A percentile compares a stretch with the other conserved stretches of the same genome.
phyloP scores from a whole-genome alignment of 2,888 invertebrate genomes.

The Nipponacmea schrenckii region DNA sequence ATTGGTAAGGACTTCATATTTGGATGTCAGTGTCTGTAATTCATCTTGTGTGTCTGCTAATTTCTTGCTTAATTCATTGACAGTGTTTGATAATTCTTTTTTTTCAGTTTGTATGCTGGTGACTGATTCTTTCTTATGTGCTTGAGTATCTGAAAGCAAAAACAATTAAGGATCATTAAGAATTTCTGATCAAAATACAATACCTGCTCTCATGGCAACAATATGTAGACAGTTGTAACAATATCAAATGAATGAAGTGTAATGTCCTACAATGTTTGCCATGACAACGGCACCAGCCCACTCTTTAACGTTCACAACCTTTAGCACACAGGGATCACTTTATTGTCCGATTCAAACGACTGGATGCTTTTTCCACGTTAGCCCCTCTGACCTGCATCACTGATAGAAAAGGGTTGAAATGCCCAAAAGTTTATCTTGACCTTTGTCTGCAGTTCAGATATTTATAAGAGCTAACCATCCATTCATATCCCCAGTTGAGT shows the following conservation, averaged over 20 bases:
- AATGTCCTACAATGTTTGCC: conserved; percentile 12
- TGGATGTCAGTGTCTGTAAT: conserved; percentile 6
- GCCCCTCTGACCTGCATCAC: too few relatives aligned
- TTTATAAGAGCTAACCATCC: too few relatives aligned
- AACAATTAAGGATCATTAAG: not conserved
- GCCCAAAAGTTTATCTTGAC: too few relatives aligned
- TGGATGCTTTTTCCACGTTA: too few relatives aligned
- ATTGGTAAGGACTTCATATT: not conserved
- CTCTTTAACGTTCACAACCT: too few relatives aligned
- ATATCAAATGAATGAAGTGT: not conserved
- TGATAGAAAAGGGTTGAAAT: too few relatives aligned
- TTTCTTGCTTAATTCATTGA: conserved; percentile 9
- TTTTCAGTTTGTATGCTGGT: not conserved
- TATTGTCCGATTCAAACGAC: too few relatives aligned
- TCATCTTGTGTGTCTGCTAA: conserved; percentile 3
- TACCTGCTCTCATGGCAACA: not conserved
- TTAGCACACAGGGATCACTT: too few relatives aligned
- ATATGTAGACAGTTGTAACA: not conserved
- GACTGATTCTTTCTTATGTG: conserved; percentile 1
- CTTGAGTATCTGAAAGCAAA: conserved; percentile 5
- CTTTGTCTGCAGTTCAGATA: too few relatives aligned
- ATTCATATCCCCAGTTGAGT: too few relatives aligned
- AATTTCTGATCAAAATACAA: too few relatives aligned
- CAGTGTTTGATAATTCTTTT: not conserved
- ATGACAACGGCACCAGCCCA: too few relatives aligned